Conservation (phyloP, 2,797 vertebrate species). For the Kryptopterus vitreolus region DNA sequence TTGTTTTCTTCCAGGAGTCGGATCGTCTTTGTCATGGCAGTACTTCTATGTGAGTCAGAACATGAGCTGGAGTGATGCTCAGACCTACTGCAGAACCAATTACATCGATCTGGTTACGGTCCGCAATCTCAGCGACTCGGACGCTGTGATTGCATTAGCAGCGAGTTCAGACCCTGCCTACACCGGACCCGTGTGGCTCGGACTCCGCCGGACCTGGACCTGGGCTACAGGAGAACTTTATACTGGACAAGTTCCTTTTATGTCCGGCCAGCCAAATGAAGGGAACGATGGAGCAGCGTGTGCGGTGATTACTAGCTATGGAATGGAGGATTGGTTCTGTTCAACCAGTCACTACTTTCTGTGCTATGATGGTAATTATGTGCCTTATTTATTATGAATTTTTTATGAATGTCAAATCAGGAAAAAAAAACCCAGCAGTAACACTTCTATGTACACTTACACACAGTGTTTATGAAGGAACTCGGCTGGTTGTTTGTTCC, state of each 20-base stretch:
- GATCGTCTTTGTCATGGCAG: neutral
- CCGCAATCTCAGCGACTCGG: neutral
- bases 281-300: neutral
- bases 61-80: neutral
- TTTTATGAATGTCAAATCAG: no score
- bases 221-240: neutral
- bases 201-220: neutral
- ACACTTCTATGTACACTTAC: no score
- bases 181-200: constrained; percentile 1
- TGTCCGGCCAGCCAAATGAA: neutral
- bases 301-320: neutral
- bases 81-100: neutral
- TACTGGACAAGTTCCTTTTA: neutral
- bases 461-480: no score
- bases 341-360: neutral
- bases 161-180: neutral
- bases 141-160: neutral
- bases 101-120: neutral
- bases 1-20: neutral
- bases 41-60: neutral
- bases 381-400: no score
- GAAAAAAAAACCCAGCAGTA: no score
- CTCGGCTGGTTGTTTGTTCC: no score
- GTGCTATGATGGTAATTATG: neutral
- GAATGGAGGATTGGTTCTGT: neutral